These are phyloP conservation scores for Nasonia giraulti DNA, from an alignment of 1,140 invertebrate species.

Conservation along the genomic window DNA sequence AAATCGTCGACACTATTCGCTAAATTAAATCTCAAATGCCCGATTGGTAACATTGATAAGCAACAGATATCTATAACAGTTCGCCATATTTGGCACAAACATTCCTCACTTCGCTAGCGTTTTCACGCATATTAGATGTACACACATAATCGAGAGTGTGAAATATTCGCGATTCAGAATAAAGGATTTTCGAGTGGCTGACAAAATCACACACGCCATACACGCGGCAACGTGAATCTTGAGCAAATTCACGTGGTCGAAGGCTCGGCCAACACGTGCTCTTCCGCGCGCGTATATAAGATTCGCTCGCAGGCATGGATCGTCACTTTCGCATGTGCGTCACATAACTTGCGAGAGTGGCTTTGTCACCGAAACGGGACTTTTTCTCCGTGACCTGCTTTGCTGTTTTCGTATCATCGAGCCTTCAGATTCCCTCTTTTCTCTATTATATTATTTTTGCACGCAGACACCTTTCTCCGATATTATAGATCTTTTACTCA, in stretches of 20 bases:
- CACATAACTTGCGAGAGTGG: not conserved
- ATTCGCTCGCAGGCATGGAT: not conserved
- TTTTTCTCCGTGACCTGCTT: conserved; percentile 1
- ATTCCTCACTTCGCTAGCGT: too few species aligned
- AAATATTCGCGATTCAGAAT: too few species aligned
- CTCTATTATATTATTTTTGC: not conserved
- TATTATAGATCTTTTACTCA: not conserved
- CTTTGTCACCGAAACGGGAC: not conserved
- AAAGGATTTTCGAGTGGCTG: too few species aligned
- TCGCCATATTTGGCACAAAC: too few species aligned
- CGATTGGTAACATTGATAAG: too few species aligned
- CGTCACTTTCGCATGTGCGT: conserved; percentile 4
- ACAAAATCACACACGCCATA: too few species aligned
- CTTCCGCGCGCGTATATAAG: not conserved
- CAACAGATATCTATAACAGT: too few species aligned
- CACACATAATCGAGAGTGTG: too few species aligned
- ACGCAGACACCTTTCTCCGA: not conserved
- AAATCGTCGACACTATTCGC: too few species aligned
- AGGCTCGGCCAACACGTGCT: not conserved
- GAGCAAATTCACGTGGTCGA: not conserved
- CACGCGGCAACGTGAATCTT: not conserved
- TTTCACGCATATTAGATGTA: too few species aligned
- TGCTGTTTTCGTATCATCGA: not conserved
- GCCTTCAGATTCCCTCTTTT: not conserved
- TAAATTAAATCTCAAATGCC: too few species aligned